Evolutionary conservation across 1,140 invertebrate genomes (phyloP), one percentile per base, ranked within the genome.

Genomic region (Calliphora vicina): DNA sequence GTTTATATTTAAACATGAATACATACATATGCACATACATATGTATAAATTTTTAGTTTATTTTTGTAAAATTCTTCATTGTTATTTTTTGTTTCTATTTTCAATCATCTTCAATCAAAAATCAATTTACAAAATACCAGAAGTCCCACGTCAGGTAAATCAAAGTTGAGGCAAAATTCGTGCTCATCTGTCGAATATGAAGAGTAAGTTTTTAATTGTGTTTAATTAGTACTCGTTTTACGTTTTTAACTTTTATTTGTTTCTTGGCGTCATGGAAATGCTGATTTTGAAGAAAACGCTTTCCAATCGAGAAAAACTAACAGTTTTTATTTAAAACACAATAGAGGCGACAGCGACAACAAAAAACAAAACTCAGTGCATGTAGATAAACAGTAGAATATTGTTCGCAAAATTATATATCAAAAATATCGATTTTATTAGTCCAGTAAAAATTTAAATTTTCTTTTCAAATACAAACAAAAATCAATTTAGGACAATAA

Each of bases 91-190:
- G n/a, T 81, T 81, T 67, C 50, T 61, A 13, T 71, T 29, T 71
- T 29, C 50, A 13, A 78, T 67, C 80, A 43, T 12, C 35, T 15
- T 23, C 74, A 43, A 74, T 15, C 26, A 76, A 13, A 27, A 76
- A 76, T 17, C 9, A 42, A 43, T 25, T 43, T 23, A 8, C 10
- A 67, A 78, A 78, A 29, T 1, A 67, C 84, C 87, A 89, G 88
- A 89, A 89, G 88, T 86, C 88, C 88, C 88, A 88, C 88, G 86
- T 83, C 88, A 87, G 86, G 87, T 88, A 89, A 88, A 89, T 86
- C 88, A 84, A 88, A 86, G 85, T 85, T 87, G 88, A 87, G 88
- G 87, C 88, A 87, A 84, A 89, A 86, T 86, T 87, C 88, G 85
- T 86, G 87, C 84, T 87, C 88, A 86, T 88, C 88, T 83, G 86